Evolutionary conservation across 2,888 invertebrate genomes (phyloP), one percentile per base, ranked within the genome.

Genomic region (Chloroclysta siterata): DNA sequence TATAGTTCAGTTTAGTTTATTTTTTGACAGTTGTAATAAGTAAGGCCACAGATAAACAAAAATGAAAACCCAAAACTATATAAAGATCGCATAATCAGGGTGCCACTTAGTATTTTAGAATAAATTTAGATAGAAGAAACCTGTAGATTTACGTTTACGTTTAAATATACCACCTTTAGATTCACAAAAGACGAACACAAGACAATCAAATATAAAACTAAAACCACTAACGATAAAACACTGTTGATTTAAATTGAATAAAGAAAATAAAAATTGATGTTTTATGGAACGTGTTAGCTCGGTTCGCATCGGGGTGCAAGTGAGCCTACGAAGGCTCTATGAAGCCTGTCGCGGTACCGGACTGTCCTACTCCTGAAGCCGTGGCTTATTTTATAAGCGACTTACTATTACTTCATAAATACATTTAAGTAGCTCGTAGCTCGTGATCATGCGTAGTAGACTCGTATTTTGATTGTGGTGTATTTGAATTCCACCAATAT

Each of bases 281-380:
- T 8, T 7, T 53, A 42, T 44, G 51, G 57, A 68, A 87, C 88
- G 88, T 86, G 81, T 74, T 70, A 68, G 42, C 83, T 65, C 85
- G 72, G 74, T 78, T 75, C 79, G 72, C 70, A 75, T 74, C 73
- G 75, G 83, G 82, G 81, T 83, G 81, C 79, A 84, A 92, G 77
- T 90, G 90, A 79, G 76, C 70, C 71, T 67, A 65, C 63, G 74
- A 71, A 78, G 79, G 79, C 81, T 82, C 76, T 65, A 55, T 47
- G 47, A 22, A 53, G 60, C 65, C 67, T 58, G 54, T 54, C 51
- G 39, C 57, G 48, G 41, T 48, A 17, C 14, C 29, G n/a, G 55
- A 52, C 54, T 50, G 52, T 39, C 54, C 61, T 52, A 62, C 65
- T 58, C 65, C 60, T 50, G 28, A 41, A 41, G 36, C 54, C 46